These are phyloP conservation scores for Yponomeuta cagnagella DNA, from an alignment of 2,888 invertebrate genomes.

Conservation along the genomic window DNA sequence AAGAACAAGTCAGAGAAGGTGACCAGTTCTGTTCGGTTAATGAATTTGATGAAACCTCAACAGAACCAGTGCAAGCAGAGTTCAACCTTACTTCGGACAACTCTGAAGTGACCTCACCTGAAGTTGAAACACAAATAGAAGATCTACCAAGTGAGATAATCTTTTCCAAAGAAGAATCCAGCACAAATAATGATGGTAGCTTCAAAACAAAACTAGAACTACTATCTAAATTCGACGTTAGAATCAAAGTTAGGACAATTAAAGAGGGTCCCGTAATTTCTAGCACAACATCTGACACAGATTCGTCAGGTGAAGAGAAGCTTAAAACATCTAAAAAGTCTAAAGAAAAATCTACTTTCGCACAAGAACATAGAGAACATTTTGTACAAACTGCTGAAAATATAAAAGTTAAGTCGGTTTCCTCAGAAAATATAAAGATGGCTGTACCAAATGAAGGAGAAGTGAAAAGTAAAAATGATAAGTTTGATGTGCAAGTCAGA, in stretches of 20 bases:
- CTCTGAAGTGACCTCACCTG: constrained; percentile 20
- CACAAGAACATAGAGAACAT: constrained; percentile 42
- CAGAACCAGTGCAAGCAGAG: neutral
- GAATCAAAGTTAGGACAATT: constrained; percentile 67
- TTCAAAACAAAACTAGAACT: constrained; percentile 67
- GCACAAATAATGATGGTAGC: constrained; percentile 35
- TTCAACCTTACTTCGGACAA: neutral
- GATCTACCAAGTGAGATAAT: constrained; percentile 29
- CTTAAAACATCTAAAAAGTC: constrained; percentile 32
- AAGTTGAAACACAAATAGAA: constrained; percentile 33
- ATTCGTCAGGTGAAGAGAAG: constrained; percentile 40
- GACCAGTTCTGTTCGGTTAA: constrained; percentile 36
- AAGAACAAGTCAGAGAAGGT: constrained; percentile 11
- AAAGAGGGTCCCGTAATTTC: constrained; percentile 56
- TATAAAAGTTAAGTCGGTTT: constrained; percentile 44
- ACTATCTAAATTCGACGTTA: constrained; percentile 71
- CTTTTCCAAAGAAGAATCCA: constrained; percentile 33
- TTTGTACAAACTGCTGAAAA: constrained; percentile 43
- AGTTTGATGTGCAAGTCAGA: constrained; percentile 67
- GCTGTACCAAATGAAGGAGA: constrained; percentile 66
- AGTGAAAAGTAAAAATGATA: constrained; percentile 56
- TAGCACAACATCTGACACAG: constrained; percentile 58
- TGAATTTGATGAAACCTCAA: constrained; percentile 28
- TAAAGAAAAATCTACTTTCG: constrained; percentile 34
- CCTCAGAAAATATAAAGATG: constrained; percentile 62